Conservation (phyloP, 2,888 invertebrate genomes). For the Busseola fusca region DNA sequence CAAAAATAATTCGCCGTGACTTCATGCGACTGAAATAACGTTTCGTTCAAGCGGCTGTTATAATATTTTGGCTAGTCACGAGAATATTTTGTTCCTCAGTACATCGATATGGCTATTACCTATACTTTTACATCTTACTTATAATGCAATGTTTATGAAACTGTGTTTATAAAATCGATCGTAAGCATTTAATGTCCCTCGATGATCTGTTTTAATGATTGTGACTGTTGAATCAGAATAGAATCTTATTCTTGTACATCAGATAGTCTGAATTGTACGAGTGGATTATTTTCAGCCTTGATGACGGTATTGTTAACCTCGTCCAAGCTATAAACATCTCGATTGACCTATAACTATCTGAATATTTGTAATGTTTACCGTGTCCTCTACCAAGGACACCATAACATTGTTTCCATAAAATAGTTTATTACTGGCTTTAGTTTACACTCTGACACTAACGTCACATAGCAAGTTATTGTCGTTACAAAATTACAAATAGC, state of each 20-base stretch:
- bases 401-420: slow-evolving; percentile 31
- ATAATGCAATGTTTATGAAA: slow-evolving; percentile 13
- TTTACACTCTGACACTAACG: background rate
- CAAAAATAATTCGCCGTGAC: slow-evolving; percentile 85
- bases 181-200: slow-evolving; percentile 3
- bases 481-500: slow-evolving; percentile 12
- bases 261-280: slow-evolving; percentile 73
- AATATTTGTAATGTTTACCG: slow-evolving; percentile 70
- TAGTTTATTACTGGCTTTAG: slow-evolving; percentile 10
- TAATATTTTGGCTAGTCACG: slow-evolving; percentile 55
- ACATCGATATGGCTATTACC: slow-evolving; percentile 21
- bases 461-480: background rate
- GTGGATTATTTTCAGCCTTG: slow-evolving; percentile 83
- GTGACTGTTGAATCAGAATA: slow-evolving; percentile 65
- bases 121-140: slow-evolving; percentile 4
- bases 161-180: slow-evolving; percentile 24
- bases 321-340: slow-evolving; percentile 76
- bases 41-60: slow-evolving; percentile 63
- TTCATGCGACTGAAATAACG: slow-evolving; percentile 85
- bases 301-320: slow-evolving; percentile 87
- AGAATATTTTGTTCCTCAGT: slow-evolving; percentile 52
- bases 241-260: slow-evolving; percentile 73
- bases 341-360: slow-evolving; percentile 73
- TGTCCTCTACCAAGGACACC: slow-evolving; percentile 50
- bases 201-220: slow-evolving; percentile 34